Conservation (phyloP, 2,797 vertebrate species). For the Threskiornis aethiopicus region DNA sequence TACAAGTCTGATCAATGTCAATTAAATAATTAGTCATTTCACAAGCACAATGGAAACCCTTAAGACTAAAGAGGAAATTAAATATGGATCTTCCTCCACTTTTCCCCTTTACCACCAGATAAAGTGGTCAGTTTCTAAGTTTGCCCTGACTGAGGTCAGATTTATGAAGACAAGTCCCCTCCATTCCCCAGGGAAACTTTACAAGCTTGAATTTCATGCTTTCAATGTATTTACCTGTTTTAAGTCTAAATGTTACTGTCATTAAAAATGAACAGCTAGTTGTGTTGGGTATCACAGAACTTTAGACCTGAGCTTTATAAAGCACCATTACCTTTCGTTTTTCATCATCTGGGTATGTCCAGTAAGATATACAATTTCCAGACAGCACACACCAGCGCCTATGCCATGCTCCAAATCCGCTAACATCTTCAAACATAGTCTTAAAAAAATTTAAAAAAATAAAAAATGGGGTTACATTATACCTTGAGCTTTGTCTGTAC, state of each 20-base stretch:
- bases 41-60: neutral
- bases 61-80: neutral
- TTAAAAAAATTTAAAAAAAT: slow-evolving; percentile 18
- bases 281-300: neutral
- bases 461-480: neutral
- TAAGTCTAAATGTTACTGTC: neutral
- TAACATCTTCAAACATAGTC: slow-evolving; percentile 99
- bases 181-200: neutral
- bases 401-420: slow-evolving; percentile 96
- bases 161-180: neutral
- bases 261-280: neutral
- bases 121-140: neutral
- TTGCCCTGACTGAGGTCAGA: neutral
- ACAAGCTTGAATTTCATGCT: neutral
- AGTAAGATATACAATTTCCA: slow-evolving; percentile 93
- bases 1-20: neutral
- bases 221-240: neutral
- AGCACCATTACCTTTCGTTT: slow-evolving; percentile 84
- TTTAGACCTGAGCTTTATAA: neutral
- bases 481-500: neutral
- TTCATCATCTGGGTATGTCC: slow-evolving; percentile 98
- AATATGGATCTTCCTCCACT: neutral
- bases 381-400: slow-evolving; percentile 93
- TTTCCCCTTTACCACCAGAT: neutral
- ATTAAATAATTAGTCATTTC: neutral